Base-by-base conservation (phyloP, 2,113 vertebrate species). In the Dryoscopus gambensis region DNA sequence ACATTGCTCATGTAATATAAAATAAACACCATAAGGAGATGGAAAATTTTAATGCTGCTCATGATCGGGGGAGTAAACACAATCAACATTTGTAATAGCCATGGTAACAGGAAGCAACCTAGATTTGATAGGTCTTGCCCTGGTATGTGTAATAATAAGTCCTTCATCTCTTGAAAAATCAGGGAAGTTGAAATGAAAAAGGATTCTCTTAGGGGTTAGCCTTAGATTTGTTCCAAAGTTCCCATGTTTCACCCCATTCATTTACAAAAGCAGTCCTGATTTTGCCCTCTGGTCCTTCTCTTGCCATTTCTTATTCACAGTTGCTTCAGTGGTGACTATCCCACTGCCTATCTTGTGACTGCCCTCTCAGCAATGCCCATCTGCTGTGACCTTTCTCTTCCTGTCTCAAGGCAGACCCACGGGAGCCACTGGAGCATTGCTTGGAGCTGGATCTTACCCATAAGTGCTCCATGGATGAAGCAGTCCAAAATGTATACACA, bases 371-470 rank as follows among this genome's bases (percentile, higher is more conserved):
- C 22, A 70, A 4, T 28, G 52, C 15, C 11, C 31, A n/a, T 55
- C 10, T 49, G 42, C 46, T 50, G 39, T 80, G 52, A 89, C 49
- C 68, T 89, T 93, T 89, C 28, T 46, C n/a, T 71, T 85, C 35
- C 49, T 56, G 68, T 80, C 75, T 59, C 60, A 65, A 37, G 56
- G 8, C 28, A 84, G 55, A 82, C 20, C 33, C 16, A 20, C 1
- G 6, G 27, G 17, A 33, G 9, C 14, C 0, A 2, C 44, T 37
- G 52, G 35, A 79, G 18, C 35, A 23, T 24, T 6, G 0, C 5
- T 2, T 44, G 31, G 15, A 64, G 20, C 25, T 30, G 12, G 31
- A 35, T 60, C 33, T 59, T 39, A 50, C 6, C 8, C 22, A 8
- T 17, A 81, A n/a, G 5, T 25, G 12, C 17, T 35, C 25, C 12